Conservation (phyloP, 2,888 invertebrate species). For the Gnatocerus cornutus region DNA sequence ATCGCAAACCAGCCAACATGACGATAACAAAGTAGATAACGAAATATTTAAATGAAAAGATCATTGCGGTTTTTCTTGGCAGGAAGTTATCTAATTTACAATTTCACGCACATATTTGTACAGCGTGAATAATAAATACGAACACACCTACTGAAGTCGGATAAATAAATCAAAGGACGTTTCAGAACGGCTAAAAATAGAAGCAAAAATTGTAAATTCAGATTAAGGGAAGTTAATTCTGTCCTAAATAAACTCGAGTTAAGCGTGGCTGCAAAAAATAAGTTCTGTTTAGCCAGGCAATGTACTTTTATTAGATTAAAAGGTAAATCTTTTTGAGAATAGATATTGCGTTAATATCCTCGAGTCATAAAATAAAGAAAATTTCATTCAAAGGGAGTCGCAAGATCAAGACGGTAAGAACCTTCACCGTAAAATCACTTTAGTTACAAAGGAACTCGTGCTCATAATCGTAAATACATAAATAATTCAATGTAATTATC, state of each 20-base stretch:
- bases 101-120: constrained; percentile 6
- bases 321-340: not conserved
- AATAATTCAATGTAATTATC: constrained; percentile 27
- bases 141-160: not conserved
- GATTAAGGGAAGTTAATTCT: too few relatives aligned
- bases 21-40: not conserved
- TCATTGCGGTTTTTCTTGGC: constrained; percentile 7
- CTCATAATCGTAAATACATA: constrained; percentile 23
- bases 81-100: constrained; percentile 1
- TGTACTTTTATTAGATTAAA: constrained; percentile 13
- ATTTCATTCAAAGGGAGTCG: constrained; percentile 10
- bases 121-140: constrained; percentile 2
- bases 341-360: constrained; percentile 20
- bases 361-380: constrained; percentile 6
- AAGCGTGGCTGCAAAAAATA: not conserved
- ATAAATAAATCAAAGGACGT: not conserved
- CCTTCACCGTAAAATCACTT: constrained; percentile 9
- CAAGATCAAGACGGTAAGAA: constrained; percentile 13
- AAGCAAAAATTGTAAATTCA: too few relatives aligned
- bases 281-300: constrained; percentile 1
- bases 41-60: not conserved
- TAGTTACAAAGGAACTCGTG: constrained; percentile 17
- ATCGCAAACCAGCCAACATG: not conserved
- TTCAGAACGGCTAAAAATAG: not conserved
- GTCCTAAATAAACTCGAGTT: too few relatives aligned